phyloP scores from a whole-genome alignment of 2,113 vertebrate species.

The Phyllostomus discolor region DNA sequence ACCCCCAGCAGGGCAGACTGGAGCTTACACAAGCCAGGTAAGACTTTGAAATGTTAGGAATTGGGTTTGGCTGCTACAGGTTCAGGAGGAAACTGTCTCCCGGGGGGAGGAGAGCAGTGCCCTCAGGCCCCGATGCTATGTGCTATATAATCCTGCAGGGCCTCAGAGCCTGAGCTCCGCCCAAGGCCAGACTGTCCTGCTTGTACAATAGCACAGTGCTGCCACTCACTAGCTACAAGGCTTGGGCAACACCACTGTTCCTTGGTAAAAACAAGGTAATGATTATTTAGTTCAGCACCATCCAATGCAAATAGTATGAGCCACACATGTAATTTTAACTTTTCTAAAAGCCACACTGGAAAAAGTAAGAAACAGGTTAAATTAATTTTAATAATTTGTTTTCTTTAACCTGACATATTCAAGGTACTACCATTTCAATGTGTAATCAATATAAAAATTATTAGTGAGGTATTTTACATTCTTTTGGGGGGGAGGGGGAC shows the following conservation, averaged over 20 bases:
- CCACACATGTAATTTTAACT: not conserved
- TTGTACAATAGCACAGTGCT: not conserved
- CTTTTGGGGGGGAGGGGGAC: not conserved
- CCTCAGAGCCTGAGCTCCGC: not conserved
- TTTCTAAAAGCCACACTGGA: not conserved
- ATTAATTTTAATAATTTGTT: not conserved
- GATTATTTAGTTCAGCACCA: not conserved
- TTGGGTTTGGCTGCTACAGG: not conserved
- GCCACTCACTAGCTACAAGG: not conserved
- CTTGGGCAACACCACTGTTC: rapidly evolving
- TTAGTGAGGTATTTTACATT: not conserved
- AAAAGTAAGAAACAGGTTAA: not conserved
- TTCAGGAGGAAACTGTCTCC: not conserved
- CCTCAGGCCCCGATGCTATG: rapidly evolving
- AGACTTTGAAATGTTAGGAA: not conserved
- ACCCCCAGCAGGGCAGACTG: not conserved
- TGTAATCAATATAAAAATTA: not conserved
- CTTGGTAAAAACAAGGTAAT: not conserved
- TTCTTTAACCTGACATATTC: not conserved
- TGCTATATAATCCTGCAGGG: rapidly evolving
- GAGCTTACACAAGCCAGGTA: not conserved
- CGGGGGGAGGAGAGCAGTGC: no score
- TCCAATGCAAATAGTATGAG: not conserved
- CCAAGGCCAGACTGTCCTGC: not conserved
- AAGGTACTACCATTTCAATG: not conserved